These are phyloP conservation scores for Sylvia borin DNA, from an alignment of 2,797 vertebrate species.

Conservation along the genomic window DNA sequence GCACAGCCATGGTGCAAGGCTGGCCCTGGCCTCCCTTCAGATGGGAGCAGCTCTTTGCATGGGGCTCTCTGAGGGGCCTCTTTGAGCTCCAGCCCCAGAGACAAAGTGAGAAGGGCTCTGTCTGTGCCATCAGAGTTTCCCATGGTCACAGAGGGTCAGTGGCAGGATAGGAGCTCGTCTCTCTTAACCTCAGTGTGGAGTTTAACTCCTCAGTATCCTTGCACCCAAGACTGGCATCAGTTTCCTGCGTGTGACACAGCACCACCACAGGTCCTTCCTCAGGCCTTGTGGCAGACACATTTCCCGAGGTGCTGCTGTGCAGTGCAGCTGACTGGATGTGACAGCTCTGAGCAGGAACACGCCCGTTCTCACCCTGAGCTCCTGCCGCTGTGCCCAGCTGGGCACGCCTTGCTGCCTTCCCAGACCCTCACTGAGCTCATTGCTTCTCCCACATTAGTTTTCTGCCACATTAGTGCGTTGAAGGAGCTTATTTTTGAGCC, in stretches of 20 bases:
- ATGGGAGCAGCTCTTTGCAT: background rate
- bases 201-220: background rate
- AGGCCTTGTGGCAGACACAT: background rate
- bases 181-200: background rate
- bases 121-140: background rate
- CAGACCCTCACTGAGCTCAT: background rate
- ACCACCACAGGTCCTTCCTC: background rate
- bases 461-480: background rate
- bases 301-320: background rate
- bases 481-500: background rate
- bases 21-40: background rate
- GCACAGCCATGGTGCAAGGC: background rate
- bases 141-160: background rate
- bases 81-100: background rate
- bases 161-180: background rate
- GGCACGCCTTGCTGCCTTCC: background rate
- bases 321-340: background rate
- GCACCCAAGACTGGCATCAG: background rate
- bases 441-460: background rate
- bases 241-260: background rate
- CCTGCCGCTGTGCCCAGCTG: background rate
- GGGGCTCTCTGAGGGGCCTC: background rate
- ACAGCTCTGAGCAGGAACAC: background rate
- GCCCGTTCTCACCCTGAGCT: rapidly evolving
- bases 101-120: background rate